Evolutionary conservation across 2,797 vertebrate genomes (phyloP), one percentile per base, ranked within the genome.

Genomic region (Chelon auratus): DNA sequence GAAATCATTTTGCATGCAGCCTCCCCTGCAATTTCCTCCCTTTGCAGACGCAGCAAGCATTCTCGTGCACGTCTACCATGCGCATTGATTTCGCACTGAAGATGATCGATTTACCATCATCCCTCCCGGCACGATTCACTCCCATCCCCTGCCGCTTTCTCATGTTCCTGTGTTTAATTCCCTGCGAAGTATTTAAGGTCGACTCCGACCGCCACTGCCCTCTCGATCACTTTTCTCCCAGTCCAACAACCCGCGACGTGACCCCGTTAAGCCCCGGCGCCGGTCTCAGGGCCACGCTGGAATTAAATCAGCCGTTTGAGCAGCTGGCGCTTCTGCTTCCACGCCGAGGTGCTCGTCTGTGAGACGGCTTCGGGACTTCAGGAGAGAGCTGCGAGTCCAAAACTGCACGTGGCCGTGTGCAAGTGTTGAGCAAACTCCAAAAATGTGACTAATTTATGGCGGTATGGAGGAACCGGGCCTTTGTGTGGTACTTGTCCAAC

Each of bases 231-330:
- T 74, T 59, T 3, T 62, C 57, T 63, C 47, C 53, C 54, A 51
- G 33, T 50, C 52, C 47, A 14, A 22, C 62, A 56, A 43, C 57
- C 45, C 14, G 30, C 63, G 20, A 52, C 15, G 2, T 70, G 73
- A 81, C 78, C 86, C 22, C n/a, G 72, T 26, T 80, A 64, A 71
- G 68, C 74, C 72, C 59, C 15, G 8, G 20, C 74, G 60, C 57
- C 39, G 62, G 30, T 7, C 5, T 33, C 75, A 54, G 72, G 66
- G 65, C 17, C 37, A 60, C 48, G 17, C 20, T 26, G 77, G 79
- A 68, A 77, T 76, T 43, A 30, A 79, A 68, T 77, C 78, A 77
- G 67, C 53, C 58, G 61, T 82, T 68, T 72, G 69, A 89, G 78
- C 86, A 83, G 80, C 79, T 77, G 89, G 76, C 68, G 54, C 64